Percentiles rank a stretch among this genome's conserved stretches.
Evolutionary conservation across 2,888 invertebrate genomes (phyloP).

Genomic region (Oscheius sp.): DNA sequence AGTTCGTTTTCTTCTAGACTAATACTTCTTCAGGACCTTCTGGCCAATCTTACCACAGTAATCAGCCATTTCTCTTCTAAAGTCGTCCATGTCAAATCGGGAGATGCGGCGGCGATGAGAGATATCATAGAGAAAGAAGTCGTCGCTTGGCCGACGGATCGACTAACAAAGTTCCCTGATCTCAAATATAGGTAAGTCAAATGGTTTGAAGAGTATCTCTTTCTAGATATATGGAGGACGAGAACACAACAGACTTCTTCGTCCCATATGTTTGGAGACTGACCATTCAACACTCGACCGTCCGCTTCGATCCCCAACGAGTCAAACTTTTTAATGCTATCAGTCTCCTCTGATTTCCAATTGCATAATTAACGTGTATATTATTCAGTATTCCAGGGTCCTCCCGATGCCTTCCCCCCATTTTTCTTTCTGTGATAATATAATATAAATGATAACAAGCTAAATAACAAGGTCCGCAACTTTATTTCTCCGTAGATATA

Average conservation of each 20-base stretch:
- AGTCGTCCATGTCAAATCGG: conserved; percentile 47
- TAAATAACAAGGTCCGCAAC: conserved; percentile 11
- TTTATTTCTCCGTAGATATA: conserved; percentile 3
- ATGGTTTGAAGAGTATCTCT: not conserved
- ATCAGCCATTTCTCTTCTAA: conserved; percentile 55
- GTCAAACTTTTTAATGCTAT: conserved; percentile 66
- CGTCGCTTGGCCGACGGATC: conserved; percentile 90
- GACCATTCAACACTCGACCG: conserved; percentile 72
- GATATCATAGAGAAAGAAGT: conserved; percentile 87
- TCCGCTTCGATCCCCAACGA: conserved; percentile 74
- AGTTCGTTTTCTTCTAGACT: conserved; percentile 32
- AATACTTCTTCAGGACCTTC: conserved; percentile 44
- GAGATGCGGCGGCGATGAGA: conserved; percentile 50
- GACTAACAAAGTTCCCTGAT: conserved; percentile 96
- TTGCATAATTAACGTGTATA: not conserved
- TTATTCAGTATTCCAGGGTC: too few relatives aligned
- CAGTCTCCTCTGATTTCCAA: not conserved
- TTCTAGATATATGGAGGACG: conserved; percentile 91
- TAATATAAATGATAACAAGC: too few relatives aligned
- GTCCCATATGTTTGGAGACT: conserved; percentile 96
- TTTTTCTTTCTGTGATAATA: too few relatives aligned
- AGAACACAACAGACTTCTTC: conserved; percentile 97
- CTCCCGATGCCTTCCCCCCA: too few relatives aligned
- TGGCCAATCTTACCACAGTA: conserved; percentile 52
- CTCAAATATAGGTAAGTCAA: conserved; percentile 81